phyloP scores from a whole-genome alignment of 1,140 invertebrate species.

The Pogonomyrmex barbatus region DNA sequence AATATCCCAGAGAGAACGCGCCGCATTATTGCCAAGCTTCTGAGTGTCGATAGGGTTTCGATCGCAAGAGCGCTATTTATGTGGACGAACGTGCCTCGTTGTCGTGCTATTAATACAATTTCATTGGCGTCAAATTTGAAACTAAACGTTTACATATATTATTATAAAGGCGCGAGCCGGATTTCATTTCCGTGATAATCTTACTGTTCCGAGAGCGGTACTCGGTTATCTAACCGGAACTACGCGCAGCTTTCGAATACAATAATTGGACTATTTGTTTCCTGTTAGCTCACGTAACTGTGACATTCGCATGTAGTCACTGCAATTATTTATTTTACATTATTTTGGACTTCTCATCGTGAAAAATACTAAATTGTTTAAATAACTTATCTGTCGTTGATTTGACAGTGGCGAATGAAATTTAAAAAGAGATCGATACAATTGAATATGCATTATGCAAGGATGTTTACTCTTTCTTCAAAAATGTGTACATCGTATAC shows the following conservation, averaged over 20 bases:
- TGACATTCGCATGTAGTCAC: neutral
- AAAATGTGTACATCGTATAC: neutral
- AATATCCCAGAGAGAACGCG: neutral
- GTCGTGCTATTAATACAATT: slow-evolving; percentile 2
- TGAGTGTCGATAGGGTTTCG: neutral
- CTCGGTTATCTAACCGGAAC: slow-evolving; percentile 24
- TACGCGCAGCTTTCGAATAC: slow-evolving; percentile 28
- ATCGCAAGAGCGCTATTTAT: neutral
- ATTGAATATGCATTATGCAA: neutral
- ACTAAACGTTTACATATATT: neutral
- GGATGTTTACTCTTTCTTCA: neutral
- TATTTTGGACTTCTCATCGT: neutral
- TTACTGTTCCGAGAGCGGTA: neutral
- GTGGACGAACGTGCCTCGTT: neutral
- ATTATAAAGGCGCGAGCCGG: neutral
- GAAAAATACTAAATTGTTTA: neutral
- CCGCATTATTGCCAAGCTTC: neutral
- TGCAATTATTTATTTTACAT: neutral
- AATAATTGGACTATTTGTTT: slow-evolving; percentile 1
- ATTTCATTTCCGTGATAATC: slow-evolving; percentile 30
- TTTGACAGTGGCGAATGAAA: neutral
- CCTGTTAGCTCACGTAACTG: neutral
- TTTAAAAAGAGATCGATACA: neutral
- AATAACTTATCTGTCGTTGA: neutral
- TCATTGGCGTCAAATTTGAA: neutral